Conservation (phyloP, 2,113 vertebrate genomes). For the Saccopteryx leptura region DNA sequence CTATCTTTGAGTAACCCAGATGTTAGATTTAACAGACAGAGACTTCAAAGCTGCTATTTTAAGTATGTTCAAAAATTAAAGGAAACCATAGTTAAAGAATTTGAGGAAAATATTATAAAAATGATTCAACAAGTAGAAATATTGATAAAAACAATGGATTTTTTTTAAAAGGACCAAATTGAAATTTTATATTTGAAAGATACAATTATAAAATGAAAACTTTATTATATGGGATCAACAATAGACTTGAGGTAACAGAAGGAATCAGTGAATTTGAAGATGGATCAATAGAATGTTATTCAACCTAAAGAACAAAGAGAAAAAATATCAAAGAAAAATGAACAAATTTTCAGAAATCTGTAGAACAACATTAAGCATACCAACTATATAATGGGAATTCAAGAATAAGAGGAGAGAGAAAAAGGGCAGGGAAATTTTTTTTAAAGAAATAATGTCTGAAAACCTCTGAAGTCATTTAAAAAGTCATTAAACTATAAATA, state of each 20-base stretch:
- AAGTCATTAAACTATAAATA: background rate
- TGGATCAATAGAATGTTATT: conserved; percentile 7
- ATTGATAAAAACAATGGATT: conserved; percentile 32
- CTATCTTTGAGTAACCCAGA: background rate
- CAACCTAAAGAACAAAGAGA: conserved; percentile 9
- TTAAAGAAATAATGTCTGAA: conserved; percentile 36
- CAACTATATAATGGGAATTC: background rate
- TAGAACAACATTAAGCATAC: background rate
- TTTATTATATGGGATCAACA: background rate
- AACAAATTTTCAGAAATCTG: background rate
- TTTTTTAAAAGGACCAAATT: conserved; percentile 1
- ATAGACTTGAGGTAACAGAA: background rate
- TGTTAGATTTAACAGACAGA: conserved; percentile 53
- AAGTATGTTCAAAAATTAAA: conserved; percentile 42
- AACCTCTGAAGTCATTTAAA: no score
- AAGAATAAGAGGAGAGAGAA: background rate
- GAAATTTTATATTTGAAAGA: conserved; percentile 56
- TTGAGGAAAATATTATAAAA: conserved; percentile 75
- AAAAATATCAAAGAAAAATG: background rate
- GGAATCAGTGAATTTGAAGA: conserved; percentile 21
- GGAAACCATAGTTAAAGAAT: conserved; percentile 66
- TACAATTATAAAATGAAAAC: background rate
- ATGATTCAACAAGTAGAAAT: conserved; percentile 55
- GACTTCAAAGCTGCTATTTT: conserved; percentile 66
- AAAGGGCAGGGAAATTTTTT: background rate